Base-by-base conservation (phyloP, 1,140 invertebrate species). In the Achatina immaculata region DNA sequence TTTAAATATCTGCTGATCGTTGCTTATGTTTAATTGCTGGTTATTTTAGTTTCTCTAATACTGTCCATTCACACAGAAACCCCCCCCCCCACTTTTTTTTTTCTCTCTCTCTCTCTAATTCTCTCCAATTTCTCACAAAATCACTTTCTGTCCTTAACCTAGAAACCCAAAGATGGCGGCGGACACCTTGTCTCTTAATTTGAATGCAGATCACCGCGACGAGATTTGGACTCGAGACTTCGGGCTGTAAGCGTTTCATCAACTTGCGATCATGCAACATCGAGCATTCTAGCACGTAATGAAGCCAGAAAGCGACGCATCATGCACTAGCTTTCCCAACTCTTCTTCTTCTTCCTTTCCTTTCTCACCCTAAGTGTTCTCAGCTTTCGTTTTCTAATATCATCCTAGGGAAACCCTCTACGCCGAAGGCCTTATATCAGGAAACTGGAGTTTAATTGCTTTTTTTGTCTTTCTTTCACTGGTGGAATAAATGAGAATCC, bases 211-310 rank as follows among this genome's bases (percentile, higher is more conserved):
- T 62, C 58, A 62, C 2, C n/a, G n/a, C 28, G 28, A 16, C n/a
- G 58, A 31, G 58, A 62, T 62, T 28, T 62, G 58, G 28, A 16
- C 58, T 2, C 28, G 58, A 62, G 58, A 31, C 58, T 62, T 62
- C n/a, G n/a, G 58, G n/a, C 58, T 2, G 58, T 62, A 62, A 62
- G 58, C 58, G 58, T 62, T 62, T 62, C n/a, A 62, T 62, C 58
- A 62, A 31, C n/a, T 28, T 9, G 9, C 28, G 58, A 62, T 62
- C 58, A 62, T 62, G 58, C 58, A 62, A 31, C 51, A 55, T 55
- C 58, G 58, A 62, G 58, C 58, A 62, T 62, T 62, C n/a, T 31
- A 31, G n/a, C 58, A 62, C 58, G 58, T 62, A 62, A 62, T 62
- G 58, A 62, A 62, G 58, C n/a, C 28, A 31, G 28, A n/a, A 62